Conservation (phyloP, 2,888 invertebrate genomes). For the Coleophora deauratella region DNA sequence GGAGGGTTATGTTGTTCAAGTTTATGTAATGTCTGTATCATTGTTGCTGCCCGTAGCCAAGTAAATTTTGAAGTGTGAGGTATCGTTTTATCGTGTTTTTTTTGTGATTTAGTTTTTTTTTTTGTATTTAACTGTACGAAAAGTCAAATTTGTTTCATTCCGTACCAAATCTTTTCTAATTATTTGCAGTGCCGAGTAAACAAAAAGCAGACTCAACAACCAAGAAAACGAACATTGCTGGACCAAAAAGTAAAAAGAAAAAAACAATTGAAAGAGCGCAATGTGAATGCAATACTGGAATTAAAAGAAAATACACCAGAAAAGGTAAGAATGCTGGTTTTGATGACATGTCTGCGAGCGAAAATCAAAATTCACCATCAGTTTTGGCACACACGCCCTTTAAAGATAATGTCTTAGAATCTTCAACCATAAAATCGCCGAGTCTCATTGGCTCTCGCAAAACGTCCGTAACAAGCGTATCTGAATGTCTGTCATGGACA, state of each 20-base stretch:
- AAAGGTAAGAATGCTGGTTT: constrained; percentile 14
- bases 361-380: constrained; percentile 7
- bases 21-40: too few species aligned
- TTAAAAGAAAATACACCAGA: too few species aligned
- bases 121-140: too few species aligned
- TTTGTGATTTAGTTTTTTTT: too few species aligned
- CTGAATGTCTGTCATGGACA: constrained; percentile 45
- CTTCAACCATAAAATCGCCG: neutral
- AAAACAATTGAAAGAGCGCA: neutral
- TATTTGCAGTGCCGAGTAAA: constrained; percentile 21
- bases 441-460: constrained; percentile 20
- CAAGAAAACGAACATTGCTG: constrained; percentile 8
- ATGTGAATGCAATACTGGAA: too few species aligned
- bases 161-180: too few species aligned
- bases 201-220: constrained; percentile 19
- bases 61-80: too few species aligned
- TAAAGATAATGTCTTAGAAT: too few species aligned
- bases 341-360: neutral
- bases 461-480: constrained; percentile 28
- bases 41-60: too few species aligned
- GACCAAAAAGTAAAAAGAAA: neutral
- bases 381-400: constrained; percentile 2
- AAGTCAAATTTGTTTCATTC: too few species aligned
- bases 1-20: too few species aligned
- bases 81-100: too few species aligned